Conservation (phyloP, 2,888 invertebrate genomes). For the Noctua comes region DNA sequence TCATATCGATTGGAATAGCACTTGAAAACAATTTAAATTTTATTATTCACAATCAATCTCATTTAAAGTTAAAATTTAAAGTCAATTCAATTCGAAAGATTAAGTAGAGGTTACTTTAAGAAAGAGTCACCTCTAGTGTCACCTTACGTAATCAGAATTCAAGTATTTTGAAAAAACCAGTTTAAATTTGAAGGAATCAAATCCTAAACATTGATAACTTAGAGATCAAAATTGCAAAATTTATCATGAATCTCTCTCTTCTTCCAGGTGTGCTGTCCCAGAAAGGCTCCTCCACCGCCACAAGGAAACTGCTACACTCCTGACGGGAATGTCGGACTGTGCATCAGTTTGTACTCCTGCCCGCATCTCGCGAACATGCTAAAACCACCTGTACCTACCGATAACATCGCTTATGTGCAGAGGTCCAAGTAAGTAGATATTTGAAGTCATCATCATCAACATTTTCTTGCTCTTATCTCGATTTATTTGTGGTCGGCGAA, state of each 20-base stretch:
- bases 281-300: background rate
- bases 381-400: constrained; percentile 64
- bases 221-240: background rate
- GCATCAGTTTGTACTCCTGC: constrained; percentile 74
- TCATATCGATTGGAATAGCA: too few relatives aligned
- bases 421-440: constrained; percentile 72
- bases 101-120: background rate
- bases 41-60: too few relatives aligned
- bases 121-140: background rate
- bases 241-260: background rate
- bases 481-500: background rate
- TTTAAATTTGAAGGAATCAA: background rate
- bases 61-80: too few relatives aligned
- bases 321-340: constrained; percentile 73
- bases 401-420: constrained; percentile 70
- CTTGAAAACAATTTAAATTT: too few relatives aligned
- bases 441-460: background rate
- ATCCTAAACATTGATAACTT: background rate
- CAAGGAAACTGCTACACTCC: constrained; percentile 71
- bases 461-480: background rate
- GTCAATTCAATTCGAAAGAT: too few relatives aligned
- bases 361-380: constrained; percentile 68
- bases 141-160: background rate
- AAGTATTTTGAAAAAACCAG: background rate
- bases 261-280: constrained; percentile 63